A percentile compares a stretch with the other conserved stretches of the same genome.
Evolutionary conservation across 2,888 invertebrate species (phyloP).

Genomic region (Philhelius pedissequus): DNA sequence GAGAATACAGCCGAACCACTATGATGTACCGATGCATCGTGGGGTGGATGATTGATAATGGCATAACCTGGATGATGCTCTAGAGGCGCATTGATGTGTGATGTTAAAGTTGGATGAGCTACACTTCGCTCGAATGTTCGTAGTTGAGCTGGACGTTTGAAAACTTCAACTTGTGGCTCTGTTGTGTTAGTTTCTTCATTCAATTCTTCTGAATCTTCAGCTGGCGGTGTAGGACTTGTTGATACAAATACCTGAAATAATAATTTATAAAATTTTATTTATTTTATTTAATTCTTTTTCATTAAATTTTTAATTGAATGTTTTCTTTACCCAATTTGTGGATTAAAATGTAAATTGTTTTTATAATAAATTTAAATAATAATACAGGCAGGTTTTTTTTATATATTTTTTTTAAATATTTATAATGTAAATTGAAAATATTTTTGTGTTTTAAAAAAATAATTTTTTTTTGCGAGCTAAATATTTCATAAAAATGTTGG

Average conservation of each 20-base stretch:
- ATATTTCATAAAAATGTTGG: no score
- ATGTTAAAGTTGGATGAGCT: conserved; percentile 71
- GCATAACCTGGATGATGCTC: conserved; percentile 47
- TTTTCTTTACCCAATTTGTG: no score
- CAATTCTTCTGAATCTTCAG: conserved; percentile 68
- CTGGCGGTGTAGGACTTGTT: conserved; percentile 73
- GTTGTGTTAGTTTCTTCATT: conserved; percentile 44
- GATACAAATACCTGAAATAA: conserved; percentile 74
- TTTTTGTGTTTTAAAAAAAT: no score
- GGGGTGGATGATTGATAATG: conserved; percentile 66
- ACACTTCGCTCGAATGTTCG: conserved; percentile 75
- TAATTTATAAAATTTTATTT: no score
- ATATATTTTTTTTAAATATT: no score
- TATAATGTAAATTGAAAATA: no score
- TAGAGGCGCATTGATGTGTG: conserved; percentile 7
- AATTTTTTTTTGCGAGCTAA: no score
- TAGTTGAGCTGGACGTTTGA: conserved; percentile 40
- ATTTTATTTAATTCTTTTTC: no score
- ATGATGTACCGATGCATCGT: background rate
- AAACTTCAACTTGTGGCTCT: conserved; percentile 63
- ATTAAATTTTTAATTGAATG: no score
- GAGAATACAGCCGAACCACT: conserved; percentile 71
- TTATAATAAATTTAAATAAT: no score
- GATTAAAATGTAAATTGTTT: no score
- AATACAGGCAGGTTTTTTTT: no score